Base-by-base conservation (phyloP, 1,140 invertebrate species). In the Riptortus pedestris region DNA sequence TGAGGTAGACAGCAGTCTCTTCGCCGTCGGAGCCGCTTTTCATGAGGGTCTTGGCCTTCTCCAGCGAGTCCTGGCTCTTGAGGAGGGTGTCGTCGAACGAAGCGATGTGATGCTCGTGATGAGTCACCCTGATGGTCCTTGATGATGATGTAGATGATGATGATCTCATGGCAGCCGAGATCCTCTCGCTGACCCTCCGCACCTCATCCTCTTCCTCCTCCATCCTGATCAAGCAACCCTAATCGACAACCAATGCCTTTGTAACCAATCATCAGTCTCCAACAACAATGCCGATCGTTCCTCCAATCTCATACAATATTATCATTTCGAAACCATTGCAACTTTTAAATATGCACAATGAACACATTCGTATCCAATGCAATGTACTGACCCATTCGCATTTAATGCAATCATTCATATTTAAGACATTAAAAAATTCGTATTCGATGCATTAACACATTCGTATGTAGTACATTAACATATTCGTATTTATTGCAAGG, bases 1-100 rank as follows among this genome's bases (percentile, higher is more conserved):
- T 20, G 2, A 55, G 51, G 31, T 38, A 38, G 31, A 38, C 14
- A 14, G 31, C 14, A 14, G 18, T 55, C 4, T 20, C 24, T 12
- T 60, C 59, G 1, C 31, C 59, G 59, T 60, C 59, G 1, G 59
- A 60, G 20, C 59, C 31, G 18, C 28, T 60, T 26, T 60, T 60
- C 11, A 14, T 38, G 24, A 60, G 22, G 16, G 24, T 22, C 51
- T 55, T 55, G 18, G 18, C 24, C 51, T 22, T 14, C 5, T 55
- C 51, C 24, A 47, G 16, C 45, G 45, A 47, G 3, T 24, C 24
- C 51, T 55, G 20, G 31, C 14, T 38, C 51, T 55, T 55, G 3
- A 55, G 26, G 51, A 55, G 51, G 24, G 51, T 55, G 24, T 55
- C 51, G 22, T 55, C 51, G 24, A 55, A 55, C 0, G 51, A 55